Evolutionary conservation across 35 echinoderm and acorn worm genomes (phyloP).

Genomic region (Apostichopus parvimensis): DNA sequence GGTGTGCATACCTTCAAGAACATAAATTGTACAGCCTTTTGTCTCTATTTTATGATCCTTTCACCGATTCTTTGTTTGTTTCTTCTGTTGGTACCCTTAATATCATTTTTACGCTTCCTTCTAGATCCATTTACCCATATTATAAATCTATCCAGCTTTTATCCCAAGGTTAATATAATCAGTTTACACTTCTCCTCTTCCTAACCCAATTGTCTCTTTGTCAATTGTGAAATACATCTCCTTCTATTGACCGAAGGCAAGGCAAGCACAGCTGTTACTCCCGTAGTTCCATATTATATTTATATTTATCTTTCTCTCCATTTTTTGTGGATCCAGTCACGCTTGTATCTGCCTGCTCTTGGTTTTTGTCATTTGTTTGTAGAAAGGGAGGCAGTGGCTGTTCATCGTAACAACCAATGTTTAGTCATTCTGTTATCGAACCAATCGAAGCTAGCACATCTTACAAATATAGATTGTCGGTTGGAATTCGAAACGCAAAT

Average conservation of each 20-base stretch:
- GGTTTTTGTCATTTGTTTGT: not conserved
- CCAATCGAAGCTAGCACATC: too few relatives aligned
- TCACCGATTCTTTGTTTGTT: too few relatives aligned
- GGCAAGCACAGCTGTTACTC: not conserved
- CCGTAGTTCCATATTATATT: not conserved
- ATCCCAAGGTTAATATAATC: not conserved
- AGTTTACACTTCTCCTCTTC: not conserved
- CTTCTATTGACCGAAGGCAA: conserved; percentile 2
- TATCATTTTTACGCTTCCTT: too few relatives aligned
- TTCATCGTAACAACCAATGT: not conserved
- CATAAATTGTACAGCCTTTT: too few relatives aligned
- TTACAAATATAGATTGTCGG: too few relatives aligned
- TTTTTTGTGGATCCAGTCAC: not conserved
- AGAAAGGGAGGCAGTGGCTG: not conserved
- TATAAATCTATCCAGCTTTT: too few relatives aligned
- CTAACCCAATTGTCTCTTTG: not conserved
- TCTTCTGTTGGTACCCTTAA: too few relatives aligned
- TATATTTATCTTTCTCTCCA: not conserved
- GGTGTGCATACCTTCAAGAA: too few relatives aligned
- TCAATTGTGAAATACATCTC: not conserved
- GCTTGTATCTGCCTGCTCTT: not conserved
- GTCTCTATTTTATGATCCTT: too few relatives aligned
- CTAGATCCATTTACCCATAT: too few relatives aligned
- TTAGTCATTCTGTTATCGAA: not conserved
- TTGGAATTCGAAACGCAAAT: too few relatives aligned